These are phyloP conservation scores for Heterotis niloticus DNA, from an alignment of 2,113 vertebrate species.

Conservation along the genomic window DNA sequence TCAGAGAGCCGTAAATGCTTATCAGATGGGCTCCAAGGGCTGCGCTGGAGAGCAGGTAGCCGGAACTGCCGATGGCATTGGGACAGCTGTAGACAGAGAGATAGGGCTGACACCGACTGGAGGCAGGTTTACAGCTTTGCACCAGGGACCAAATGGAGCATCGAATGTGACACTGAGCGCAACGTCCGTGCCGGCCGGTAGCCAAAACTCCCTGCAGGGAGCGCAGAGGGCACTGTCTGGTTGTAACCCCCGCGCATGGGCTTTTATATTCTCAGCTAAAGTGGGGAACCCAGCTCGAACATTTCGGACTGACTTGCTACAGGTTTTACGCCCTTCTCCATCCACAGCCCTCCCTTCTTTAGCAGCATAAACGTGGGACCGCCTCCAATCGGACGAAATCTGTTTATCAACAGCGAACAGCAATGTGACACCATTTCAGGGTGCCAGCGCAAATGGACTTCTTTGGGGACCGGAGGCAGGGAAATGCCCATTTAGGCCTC, in stretches of 20 bases:
- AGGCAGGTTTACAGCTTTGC: neutral
- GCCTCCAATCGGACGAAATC: conserved; percentile 2
- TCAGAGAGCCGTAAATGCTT: conserved; percentile 2
- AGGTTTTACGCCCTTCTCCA: neutral
- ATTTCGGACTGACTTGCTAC: neutral
- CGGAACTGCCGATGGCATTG: neutral
- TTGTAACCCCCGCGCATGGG: neutral
- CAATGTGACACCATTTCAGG: neutral
- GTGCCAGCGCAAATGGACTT: neutral
- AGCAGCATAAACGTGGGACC: neutral
- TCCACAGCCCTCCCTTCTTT: neutral
- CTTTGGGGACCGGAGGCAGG: neutral
- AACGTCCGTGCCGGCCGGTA: neutral
- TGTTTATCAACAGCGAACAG: conserved; percentile 1
- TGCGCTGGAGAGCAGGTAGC: neutral
- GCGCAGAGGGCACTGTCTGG: neutral
- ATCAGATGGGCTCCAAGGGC: neutral
- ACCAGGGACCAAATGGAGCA: neutral
- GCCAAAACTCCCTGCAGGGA: neutral
- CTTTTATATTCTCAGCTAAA: neutral
- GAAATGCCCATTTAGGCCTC: neutral
- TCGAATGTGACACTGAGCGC: neutral
- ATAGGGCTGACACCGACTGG: neutral
- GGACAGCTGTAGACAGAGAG: neutral
- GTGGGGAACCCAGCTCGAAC: neutral